Conservation (phyloP, 2,113 vertebrate genomes). For the Kobus ellipsiprymnus region DNA sequence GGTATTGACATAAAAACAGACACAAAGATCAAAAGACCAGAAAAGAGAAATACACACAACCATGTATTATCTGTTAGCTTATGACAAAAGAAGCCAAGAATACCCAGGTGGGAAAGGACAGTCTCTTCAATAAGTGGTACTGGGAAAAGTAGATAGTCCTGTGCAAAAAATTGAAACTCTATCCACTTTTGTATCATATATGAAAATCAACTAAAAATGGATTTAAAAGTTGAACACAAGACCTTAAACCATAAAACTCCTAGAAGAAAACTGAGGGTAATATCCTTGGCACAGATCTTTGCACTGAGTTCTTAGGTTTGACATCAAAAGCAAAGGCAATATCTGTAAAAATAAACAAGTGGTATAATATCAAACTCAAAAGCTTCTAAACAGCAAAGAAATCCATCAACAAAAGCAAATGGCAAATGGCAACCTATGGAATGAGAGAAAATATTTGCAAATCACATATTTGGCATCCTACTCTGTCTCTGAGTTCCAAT, state of each 20-base stretch:
- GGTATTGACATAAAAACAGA: neutral
- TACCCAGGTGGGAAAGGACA: neutral
- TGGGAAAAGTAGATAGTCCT: neutral
- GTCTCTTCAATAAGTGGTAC: neutral
- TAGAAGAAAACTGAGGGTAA: neutral
- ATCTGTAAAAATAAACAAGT: neutral
- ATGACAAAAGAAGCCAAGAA: neutral
- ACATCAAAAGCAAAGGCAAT: neutral
- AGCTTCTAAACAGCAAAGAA: neutral
- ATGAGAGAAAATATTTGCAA: neutral
- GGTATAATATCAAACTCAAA: neutral
- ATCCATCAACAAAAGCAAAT: neutral
- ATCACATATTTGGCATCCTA: neutral
- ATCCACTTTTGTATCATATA: neutral
- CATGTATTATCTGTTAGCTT: neutral
- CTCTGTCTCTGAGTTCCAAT: neutral
- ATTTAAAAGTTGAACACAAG: neutral
- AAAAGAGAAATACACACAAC: neutral
- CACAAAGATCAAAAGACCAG: neutral
- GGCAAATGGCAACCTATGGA: neutral
- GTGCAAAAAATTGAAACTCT: neutral
- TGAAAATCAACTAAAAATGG: neutral
- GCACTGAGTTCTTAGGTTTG: neutral
- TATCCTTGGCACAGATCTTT: neutral
- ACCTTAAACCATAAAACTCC: neutral